These are phyloP conservation scores for Timema podura DNA, from an alignment of 2,888 invertebrate species.

Conservation along the genomic window DNA sequence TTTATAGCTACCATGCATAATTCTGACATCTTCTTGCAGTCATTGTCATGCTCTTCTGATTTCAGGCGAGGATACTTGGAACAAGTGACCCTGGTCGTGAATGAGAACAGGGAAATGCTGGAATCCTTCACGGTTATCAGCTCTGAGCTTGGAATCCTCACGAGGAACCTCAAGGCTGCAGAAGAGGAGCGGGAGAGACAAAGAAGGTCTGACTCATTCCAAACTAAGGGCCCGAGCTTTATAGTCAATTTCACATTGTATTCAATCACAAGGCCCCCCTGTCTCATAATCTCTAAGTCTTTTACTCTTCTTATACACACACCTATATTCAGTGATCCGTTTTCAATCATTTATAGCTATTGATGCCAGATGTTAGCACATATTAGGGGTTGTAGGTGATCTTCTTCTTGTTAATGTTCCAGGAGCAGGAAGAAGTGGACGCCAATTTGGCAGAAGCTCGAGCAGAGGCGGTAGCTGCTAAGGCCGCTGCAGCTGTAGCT, in stretches of 20 bases:
- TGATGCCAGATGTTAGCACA: no score
- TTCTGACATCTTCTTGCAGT: conserved; percentile 24
- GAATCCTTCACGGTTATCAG: conserved; percentile 60
- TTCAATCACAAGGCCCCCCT: no score
- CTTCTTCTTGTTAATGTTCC: not conserved
- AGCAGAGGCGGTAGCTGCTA: conserved; percentile 48
- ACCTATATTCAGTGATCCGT: no score
- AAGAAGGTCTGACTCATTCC: conserved; percentile 37
- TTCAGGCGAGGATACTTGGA: conserved; percentile 45
- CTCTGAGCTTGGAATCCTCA: conserved; percentile 56
- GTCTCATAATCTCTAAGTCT: no score
- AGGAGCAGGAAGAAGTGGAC: conserved; percentile 50
- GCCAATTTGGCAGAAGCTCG: conserved; percentile 47
- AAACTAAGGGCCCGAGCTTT: no score
- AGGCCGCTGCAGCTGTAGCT: conserved; percentile 45
- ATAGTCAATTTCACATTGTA: no score
- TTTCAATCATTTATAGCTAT: no score
- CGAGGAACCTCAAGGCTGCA: conserved; percentile 52
- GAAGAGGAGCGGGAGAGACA: conserved; percentile 49
- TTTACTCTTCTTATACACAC: no score
- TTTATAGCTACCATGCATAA: conserved; percentile 11
- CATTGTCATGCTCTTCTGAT: not conserved
- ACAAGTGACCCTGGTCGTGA: conserved; percentile 52
- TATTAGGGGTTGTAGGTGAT: no score
- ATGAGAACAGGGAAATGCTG: conserved; percentile 62